Percentiles rank a stretch among this genome's conserved stretches.
These are phyloP conservation scores for Cantharis lateralis DNA, from an alignment of 2,888 invertebrate species.

Conservation along the genomic window DNA sequence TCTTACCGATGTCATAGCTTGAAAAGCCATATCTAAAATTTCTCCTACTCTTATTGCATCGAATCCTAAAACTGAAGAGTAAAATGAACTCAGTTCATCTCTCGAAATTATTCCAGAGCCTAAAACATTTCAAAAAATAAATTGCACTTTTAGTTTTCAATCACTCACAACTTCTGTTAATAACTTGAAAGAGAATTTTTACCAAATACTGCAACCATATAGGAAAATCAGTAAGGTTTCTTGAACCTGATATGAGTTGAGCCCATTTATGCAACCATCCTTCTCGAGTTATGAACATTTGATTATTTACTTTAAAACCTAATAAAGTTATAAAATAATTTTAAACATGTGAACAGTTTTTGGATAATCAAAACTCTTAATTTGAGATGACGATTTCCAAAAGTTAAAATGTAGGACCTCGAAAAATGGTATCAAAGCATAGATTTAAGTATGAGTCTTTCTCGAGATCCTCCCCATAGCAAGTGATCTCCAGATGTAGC, in stretches of 20 bases:
- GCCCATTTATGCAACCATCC: constrained; percentile 76
- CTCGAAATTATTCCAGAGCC: constrained; percentile 70
- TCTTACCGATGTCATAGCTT: constrained; percentile 75
- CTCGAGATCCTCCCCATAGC: no score
- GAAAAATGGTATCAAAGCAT: no score
- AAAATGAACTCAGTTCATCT: constrained; percentile 70
- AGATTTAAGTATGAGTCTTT: no score
- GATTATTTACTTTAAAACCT: constrained; percentile 53
- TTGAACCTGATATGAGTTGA: constrained; percentile 58
- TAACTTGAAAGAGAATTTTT: constrained; percentile 72
- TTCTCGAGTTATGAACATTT: constrained; percentile 64
- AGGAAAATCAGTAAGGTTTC: constrained; percentile 67
- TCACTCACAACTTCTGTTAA: constrained; percentile 68
- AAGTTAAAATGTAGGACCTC: no score
- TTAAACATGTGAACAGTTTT: neutral
- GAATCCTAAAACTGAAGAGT: constrained; percentile 71
- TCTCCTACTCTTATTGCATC: constrained; percentile 66
- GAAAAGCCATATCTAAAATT: constrained; percentile 70
- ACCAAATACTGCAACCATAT: constrained; percentile 76
- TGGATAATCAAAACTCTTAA: neutral
- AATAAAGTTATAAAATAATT: constrained; percentile 10
- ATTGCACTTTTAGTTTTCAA: constrained; percentile 5
- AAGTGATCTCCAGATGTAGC: no score
- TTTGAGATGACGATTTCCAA: neutral
- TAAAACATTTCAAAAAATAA: constrained; percentile 47